A percentile compares a stretch with the other conserved stretches of the same genome.
phyloP scores from a whole-genome alignment of 2,113 vertebrate genomes.

The Caranx melampygus region DNA sequence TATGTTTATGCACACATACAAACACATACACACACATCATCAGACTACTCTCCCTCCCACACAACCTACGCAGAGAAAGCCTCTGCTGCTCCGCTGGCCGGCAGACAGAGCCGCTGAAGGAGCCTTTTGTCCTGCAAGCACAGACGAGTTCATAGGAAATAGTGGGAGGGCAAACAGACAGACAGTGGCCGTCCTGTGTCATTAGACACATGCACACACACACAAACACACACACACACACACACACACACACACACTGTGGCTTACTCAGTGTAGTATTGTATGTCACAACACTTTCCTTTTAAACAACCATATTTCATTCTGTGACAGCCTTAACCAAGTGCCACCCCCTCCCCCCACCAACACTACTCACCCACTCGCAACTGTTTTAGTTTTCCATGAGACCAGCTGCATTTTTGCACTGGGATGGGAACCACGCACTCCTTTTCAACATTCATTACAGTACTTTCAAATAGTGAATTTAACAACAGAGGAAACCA shows the following conservation, averaged over 20 bases:
- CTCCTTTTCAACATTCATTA: not conserved
- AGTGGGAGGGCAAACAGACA: constrained; percentile 68
- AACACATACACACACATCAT: not conserved
- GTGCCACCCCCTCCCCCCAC: constrained; percentile 6
- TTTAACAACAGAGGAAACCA: constrained; percentile 7
- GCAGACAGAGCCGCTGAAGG: constrained; percentile 63
- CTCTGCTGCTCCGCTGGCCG: constrained; percentile 36
- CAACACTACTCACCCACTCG: constrained; percentile 2
- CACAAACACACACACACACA: constrained; percentile 41
- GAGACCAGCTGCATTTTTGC: constrained; percentile 13
- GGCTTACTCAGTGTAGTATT: constrained; percentile 58
- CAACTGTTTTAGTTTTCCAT: constrained; percentile 35
- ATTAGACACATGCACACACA: constrained; percentile 59
- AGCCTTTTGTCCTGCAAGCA: constrained; percentile 68
- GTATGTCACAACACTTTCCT: constrained; percentile 74
- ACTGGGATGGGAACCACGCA: not conserved
- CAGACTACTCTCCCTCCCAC: constrained; percentile 1
- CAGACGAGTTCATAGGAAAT: constrained; percentile 71
- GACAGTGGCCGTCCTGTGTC: constrained; percentile 69
- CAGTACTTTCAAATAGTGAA: not conserved
- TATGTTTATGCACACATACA: not conserved
- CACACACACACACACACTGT: constrained; percentile 36
- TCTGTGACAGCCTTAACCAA: constrained; percentile 61
- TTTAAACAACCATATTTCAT: constrained; percentile 69
- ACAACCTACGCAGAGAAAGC: constrained; percentile 46